These are phyloP conservation scores for Eupithecia vulgata DNA, from an alignment of 2,888 invertebrate species.

Conservation along the genomic window DNA sequence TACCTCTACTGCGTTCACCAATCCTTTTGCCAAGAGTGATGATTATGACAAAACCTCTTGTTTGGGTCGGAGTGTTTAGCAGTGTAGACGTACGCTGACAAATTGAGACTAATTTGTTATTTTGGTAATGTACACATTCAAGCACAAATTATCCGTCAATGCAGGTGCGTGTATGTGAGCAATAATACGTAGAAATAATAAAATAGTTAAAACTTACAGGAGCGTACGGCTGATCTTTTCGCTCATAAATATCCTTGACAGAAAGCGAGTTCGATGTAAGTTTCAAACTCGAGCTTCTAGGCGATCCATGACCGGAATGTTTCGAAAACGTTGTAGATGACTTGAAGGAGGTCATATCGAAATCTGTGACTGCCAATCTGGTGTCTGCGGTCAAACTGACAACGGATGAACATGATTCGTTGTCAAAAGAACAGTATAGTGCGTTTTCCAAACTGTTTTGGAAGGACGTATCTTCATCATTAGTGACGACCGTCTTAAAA, in stretches of 20 bases:
- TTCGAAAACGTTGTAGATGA: slow-evolving; percentile 62
- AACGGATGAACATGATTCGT: slow-evolving; percentile 35
- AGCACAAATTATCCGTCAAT: too few species aligned
- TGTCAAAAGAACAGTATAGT: slow-evolving; percentile 54
- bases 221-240: slow-evolving; percentile 54
- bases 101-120: background rate
- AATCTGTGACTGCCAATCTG: slow-evolving; percentile 50
- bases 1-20: background rate
- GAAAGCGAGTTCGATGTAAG: slow-evolving; percentile 44
- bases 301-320: slow-evolving; percentile 64
- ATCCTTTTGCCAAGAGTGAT: background rate
- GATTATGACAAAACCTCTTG: background rate
- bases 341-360: slow-evolving; percentile 65
- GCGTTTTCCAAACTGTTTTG: slow-evolving; percentile 50
- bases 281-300: slow-evolving; percentile 45
- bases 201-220: slow-evolving; percentile 49
- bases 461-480: slow-evolving; percentile 49
- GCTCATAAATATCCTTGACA: slow-evolving; percentile 68
- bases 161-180: background rate
- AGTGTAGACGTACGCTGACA: too few species aligned
- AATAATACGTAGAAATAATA: background rate
- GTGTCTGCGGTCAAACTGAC: slow-evolving; percentile 48
- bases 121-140: background rate
- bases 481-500: slow-evolving; percentile 51
- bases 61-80: background rate